Evolutionary conservation across 1,140 invertebrate genomes (phyloP), one percentile per base, ranked within the genome.

Genomic region (Ceratina australensis): DNA sequence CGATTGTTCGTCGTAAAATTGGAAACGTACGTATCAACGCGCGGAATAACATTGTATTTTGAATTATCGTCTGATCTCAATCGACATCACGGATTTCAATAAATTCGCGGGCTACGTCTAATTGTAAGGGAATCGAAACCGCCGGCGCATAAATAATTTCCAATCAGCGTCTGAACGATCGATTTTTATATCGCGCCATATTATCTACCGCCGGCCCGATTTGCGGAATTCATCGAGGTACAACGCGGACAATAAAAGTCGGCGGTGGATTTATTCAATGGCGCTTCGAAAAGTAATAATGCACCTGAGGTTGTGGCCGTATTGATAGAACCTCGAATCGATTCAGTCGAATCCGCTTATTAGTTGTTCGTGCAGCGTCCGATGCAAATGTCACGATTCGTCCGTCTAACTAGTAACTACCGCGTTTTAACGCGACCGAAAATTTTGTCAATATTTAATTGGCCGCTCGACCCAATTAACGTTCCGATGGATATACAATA

Each of bases 241-340:
- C 56, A 42, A 56, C 16, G 26, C 47, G 52, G 42, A 83, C 79
- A 76, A 80, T 84, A 76, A 83, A 83, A 83, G 49, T 72, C 63
- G 63, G 42, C n/a, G 61, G 15, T 26, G 47, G 61, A 84, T 84
- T 84, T 84, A 84, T 78, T 78, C 78, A 65, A 78, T 74, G 64
- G 65, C 68, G 57, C 78, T 74, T 81, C 69, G 65, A 33, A 77
- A 83, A 84, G 78, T 84, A 84, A 84, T 84, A 84, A 84, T 54
- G 64, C 73, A 77, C 64, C 65, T 61, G 69, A 49, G 56, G 24
- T 71, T 73, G 47, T 49, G 59, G 33, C 47, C 50, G 72, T 50
- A 67, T 76, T 64, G 52, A 83, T 79, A 60, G 59, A 42, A 52
- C 24, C 18, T 63, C 22, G 54, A 20, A 2, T 73, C 47, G 49